Evolutionary conservation across 2,797 vertebrate genomes (phyloP), one percentile per base, ranked within the genome.

Genomic region (Gadopsis bispinosus): DNA sequence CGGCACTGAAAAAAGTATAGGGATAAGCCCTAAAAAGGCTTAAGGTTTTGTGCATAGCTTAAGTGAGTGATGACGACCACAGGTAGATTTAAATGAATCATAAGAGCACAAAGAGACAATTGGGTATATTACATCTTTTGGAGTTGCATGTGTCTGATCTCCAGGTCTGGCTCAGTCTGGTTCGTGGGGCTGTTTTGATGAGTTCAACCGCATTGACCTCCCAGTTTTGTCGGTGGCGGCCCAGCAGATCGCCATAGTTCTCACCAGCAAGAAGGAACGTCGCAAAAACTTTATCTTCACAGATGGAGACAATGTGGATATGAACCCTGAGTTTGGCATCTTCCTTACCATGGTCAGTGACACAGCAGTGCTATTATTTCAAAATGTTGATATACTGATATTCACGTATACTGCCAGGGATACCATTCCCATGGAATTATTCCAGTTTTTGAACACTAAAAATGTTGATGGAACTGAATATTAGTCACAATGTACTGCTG

Each of bases 111-210:
- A 43, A 69, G 6, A n/a, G n/a, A 47, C 6, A 1, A 0, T 22
- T 51, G 3, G 4, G 8, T 50, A 1, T 22, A 26, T 33, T 51
- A n/a, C 47, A 16, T 55, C 39, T 51, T 45, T 54, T 4, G 2
- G 1, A 65, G 26, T 47, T 79, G 26, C 14, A 41, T 77, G 48
- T 73, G 48, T 87, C 12, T 80, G n/a, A 62, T 80, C 78, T 80
- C 16, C 88, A 99, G 98, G 98, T 85, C 94, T 99, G 75, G 97
- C 98, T 76, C 97, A 98, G 89, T 99, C 98, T 68, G 98, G 98
- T 63, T 99, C 98, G 29, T 99, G 98, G 98, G 98, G 98, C 45
- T 99, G 98, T 89, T 99, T 99, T 88, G 98, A 99, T 60, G 98
- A 99, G 87, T 99, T 99, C 91, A 99, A 99, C 88, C 97, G 97